These are phyloP conservation scores for Pseudomyrmex gracilis DNA, from an alignment of 1,140 invertebrate species.

Conservation along the genomic window DNA sequence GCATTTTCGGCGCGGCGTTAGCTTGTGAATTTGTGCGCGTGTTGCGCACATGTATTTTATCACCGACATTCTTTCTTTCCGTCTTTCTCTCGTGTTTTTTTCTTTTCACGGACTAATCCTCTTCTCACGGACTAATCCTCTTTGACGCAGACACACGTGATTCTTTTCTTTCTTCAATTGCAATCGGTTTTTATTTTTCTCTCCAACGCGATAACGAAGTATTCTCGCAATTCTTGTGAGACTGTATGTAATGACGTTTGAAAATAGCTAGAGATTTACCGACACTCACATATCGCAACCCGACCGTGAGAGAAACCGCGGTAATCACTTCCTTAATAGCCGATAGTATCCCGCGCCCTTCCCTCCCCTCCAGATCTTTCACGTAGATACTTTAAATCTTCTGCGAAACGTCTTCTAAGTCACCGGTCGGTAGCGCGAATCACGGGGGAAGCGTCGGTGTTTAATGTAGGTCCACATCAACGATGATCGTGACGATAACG, in stretches of 20 bases:
- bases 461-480: constrained; percentile 60
- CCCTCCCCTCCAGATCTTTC: constrained; percentile 21
- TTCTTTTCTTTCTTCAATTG: constrained; percentile 25
- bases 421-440: constrained; percentile 44
- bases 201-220: not conserved
- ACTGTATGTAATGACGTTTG: not conserved
- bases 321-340: constrained; percentile 28
- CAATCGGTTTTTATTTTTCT: not conserved
- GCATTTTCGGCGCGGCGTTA: constrained; percentile 43
- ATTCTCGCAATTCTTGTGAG: not conserved
- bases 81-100: constrained; percentile 50
- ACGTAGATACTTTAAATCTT: constrained; percentile 47
- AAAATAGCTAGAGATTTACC: not conserved
- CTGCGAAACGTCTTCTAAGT: constrained; percentile 6
- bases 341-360: not conserved
- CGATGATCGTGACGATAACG: constrained; percentile 69
- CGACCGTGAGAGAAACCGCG: constrained; percentile 1
- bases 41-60: constrained; percentile 65
- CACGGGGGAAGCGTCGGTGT: constrained; percentile 65
- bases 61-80: constrained; percentile 67
- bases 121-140: constrained; percentile 46
- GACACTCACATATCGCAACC: not conserved
- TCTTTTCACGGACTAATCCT: constrained; percentile 16
- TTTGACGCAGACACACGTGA: constrained; percentile 62
- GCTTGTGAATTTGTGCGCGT: not conserved